Conservation (phyloP, 2,797 vertebrate genomes). For the Numenius phaeopus region DNA sequence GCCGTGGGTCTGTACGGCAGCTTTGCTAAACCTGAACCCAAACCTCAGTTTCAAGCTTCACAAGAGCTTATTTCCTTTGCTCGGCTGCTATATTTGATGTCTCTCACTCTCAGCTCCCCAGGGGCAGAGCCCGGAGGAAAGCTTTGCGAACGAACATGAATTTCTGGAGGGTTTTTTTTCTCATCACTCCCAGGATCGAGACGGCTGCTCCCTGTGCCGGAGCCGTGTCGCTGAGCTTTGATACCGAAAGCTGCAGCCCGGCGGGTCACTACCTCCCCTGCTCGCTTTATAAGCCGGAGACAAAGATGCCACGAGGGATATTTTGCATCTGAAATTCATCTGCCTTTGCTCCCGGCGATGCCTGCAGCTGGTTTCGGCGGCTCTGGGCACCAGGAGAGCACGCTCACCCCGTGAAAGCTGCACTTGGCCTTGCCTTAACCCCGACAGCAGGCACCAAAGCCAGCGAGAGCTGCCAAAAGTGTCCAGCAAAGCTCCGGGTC, state of each 20-base stretch:
- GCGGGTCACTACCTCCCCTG: not conserved
- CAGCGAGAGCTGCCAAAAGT: not conserved
- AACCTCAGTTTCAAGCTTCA: not conserved
- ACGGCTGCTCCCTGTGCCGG: not conserved
- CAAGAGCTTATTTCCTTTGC: not conserved
- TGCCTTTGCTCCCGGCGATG: not conserved
- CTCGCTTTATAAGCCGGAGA: not conserved
- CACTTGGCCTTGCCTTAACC: not conserved
- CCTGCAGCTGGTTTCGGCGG: not conserved
- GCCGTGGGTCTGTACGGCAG: rapidly evolving
- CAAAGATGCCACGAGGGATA: not conserved
- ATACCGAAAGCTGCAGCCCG: not conserved
- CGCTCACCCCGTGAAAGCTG: rapidly evolving
- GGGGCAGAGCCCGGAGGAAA: not conserved
- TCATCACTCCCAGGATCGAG: not conserved
- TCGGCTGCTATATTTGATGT: not conserved
- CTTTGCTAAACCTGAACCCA: not conserved
- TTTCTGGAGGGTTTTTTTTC: not conserved
- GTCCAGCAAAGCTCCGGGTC: not conserved
- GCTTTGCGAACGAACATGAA: not conserved
- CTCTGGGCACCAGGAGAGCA: not conserved
- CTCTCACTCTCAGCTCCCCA: not conserved
- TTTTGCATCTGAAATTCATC: not conserved
- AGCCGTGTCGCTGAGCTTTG: not conserved
- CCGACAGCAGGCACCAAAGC: not conserved